These are phyloP conservation scores for Lacerta bilineata DNA, from an alignment of 2,797 vertebrate genomes.

Conservation along the genomic window DNA sequence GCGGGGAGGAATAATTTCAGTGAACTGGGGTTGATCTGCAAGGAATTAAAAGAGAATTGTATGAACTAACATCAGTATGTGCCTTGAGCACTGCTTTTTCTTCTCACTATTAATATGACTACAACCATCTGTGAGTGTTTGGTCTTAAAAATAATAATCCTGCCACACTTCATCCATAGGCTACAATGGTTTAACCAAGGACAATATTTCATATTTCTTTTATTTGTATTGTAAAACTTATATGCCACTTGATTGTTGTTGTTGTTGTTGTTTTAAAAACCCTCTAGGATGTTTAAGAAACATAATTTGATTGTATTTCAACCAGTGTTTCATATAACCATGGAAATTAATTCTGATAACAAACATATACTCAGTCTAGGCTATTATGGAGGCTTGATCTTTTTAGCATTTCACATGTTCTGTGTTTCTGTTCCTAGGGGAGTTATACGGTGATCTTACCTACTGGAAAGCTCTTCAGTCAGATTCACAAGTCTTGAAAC, in stretches of 20 bases:
- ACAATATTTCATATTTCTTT: no score
- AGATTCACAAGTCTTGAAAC: constrained; percentile 53
- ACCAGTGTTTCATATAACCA: constrained; percentile 61
- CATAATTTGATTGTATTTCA: constrained; percentile 74
- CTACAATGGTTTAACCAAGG: background rate
- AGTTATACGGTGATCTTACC: constrained; percentile 46
- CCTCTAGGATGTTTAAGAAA: constrained; percentile 59
- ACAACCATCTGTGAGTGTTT: background rate
- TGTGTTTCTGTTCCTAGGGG: constrained; percentile 59
- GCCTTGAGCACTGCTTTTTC: background rate
- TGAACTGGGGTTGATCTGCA: background rate
- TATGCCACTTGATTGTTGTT: no score
- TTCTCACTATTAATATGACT: background rate
- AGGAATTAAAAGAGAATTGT: background rate
- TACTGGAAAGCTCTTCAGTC: no score
- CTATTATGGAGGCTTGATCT: constrained; percentile 63
- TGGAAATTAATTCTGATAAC: constrained; percentile 68
- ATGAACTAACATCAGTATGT: no score
- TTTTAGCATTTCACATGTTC: constrained; percentile 60
- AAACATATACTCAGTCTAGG: constrained; percentile 43
- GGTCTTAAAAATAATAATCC: no score
- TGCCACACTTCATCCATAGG: background rate
- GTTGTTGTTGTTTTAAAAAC: no score
- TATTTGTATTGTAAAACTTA: no score
- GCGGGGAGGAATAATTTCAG: no score